phyloP scores from a whole-genome alignment of 2,797 vertebrate genomes.

The Acanthornis magna region DNA sequence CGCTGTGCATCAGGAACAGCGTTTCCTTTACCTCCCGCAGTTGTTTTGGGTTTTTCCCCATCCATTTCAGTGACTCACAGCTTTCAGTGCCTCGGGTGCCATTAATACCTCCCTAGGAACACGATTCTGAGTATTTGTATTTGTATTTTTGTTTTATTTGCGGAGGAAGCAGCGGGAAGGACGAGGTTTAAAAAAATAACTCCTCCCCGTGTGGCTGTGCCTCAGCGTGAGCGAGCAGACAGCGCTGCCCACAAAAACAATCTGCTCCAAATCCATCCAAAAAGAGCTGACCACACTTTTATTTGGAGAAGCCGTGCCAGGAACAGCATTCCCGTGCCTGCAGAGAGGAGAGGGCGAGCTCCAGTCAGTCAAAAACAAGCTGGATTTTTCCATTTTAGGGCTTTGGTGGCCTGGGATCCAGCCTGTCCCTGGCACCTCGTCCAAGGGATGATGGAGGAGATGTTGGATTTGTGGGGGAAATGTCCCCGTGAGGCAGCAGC shows the following conservation, averaged over 20 bases:
- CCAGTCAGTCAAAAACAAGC: background rate
- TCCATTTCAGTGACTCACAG: background rate
- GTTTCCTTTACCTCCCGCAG: background rate
- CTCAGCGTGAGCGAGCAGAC: background rate
- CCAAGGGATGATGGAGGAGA: background rate
- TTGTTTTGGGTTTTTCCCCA: background rate
- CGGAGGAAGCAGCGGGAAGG: background rate
- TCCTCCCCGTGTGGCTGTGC: background rate
- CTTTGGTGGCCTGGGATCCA: background rate
- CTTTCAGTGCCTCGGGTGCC: background rate
- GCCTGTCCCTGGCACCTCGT: background rate
- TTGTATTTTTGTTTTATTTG: background rate
- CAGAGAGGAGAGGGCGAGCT: background rate
- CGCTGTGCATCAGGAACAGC: rapidly evolving
- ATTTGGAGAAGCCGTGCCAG: constrained; percentile 38
- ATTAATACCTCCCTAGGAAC: constrained; percentile 47
- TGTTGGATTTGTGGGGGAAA: background rate
- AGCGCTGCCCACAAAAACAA: background rate
- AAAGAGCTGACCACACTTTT: constrained; percentile 52
- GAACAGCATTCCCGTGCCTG: constrained; percentile 33
- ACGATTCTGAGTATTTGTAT: background rate
- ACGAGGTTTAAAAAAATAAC: background rate
- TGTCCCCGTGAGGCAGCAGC: background rate
- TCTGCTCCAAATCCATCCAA: constrained; percentile 33
- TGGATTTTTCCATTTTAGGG: constrained; percentile 32